A percentile compares a stretch with the other conserved stretches of the same genome.
Evolutionary conservation across 2,888 invertebrate genomes (phyloP).

Genomic region (Megamerina dolium): DNA sequence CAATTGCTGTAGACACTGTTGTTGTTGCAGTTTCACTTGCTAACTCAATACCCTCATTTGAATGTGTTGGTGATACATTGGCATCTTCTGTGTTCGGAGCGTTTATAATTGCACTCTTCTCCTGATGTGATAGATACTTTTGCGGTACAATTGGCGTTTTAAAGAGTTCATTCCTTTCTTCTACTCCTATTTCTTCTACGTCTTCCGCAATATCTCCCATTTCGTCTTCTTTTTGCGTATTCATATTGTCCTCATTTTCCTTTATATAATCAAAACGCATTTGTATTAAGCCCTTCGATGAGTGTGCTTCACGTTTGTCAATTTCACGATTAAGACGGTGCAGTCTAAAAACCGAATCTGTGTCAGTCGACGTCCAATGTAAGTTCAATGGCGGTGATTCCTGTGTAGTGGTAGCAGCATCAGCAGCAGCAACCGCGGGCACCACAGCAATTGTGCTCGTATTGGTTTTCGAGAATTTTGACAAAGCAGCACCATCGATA

Average conservation of each 20-base stretch:
- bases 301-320: slow-evolving; percentile 21
- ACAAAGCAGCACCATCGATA: not conserved
- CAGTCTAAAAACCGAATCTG: slow-evolving; percentile 31
- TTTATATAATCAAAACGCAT: slow-evolving; percentile 21
- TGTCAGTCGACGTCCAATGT: slow-evolving; percentile 20
- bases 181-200: too few species aligned
- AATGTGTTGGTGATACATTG: too few species aligned
- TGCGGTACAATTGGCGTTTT: slow-evolving; percentile 29
- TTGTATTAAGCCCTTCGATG: slow-evolving; percentile 18
- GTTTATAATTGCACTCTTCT: not conserved
- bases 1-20: not conserved
- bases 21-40: not conserved
- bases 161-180: slow-evolving; percentile 26
- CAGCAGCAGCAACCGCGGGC: not conserved
- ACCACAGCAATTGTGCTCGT: not conserved
- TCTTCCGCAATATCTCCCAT: too few species aligned
- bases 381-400: slow-evolving; percentile 18
- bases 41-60: too few species aligned
- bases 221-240: too few species aligned
- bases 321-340: slow-evolving; percentile 29
- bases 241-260: slow-evolving; percentile 23
- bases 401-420: not conserved
- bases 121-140: slow-evolving; percentile 19
- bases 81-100: not conserved
- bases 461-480: not conserved